phyloP scores from a whole-genome alignment of 2,113 vertebrate species.

The Pseudois nayaur region DNA sequence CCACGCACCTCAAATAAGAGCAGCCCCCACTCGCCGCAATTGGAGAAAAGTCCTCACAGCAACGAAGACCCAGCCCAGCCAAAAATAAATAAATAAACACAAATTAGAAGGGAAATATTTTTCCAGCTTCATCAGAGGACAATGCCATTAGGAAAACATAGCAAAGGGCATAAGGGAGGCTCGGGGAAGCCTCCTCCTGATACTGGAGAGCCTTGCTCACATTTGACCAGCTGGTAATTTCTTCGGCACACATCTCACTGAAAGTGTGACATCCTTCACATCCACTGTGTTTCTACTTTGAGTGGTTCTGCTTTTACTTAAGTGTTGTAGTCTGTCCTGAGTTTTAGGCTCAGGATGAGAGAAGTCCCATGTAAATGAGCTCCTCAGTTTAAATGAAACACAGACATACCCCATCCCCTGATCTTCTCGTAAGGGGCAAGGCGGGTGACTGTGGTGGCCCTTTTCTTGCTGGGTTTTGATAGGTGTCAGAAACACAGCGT shows the following conservation, averaged over 20 bases:
- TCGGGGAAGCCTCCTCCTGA: not conserved
- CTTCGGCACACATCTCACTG: not conserved
- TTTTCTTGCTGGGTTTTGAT: not conserved
- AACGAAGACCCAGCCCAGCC: not conserved
- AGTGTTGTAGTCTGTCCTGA: not conserved
- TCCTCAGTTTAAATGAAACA: not conserved
- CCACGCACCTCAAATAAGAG: not conserved
- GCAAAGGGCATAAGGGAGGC: not conserved
- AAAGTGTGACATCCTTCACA: not conserved
- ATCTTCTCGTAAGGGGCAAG: not conserved
- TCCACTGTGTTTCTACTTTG: not conserved
- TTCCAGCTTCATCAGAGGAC: not conserved
- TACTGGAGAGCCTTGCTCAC: not conserved
- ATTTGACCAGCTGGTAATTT: not conserved
- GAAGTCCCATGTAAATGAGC: not conserved
- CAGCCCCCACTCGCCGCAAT: rapidly evolving
- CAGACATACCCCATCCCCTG: rapidly evolving
- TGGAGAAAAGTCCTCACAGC: not conserved
- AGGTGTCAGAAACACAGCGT: not conserved
- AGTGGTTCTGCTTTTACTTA: not conserved
- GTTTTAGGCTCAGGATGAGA: not conserved
- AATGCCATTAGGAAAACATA: not conserved
- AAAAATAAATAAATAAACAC: not conserved
- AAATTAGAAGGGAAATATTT: not conserved
- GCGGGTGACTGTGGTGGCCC: rapidly evolving